Percentiles rank a stretch among this genome's conserved stretches.
phyloP scores from a whole-genome alignment of 1,140 invertebrate genomes.

The Marisa cornuarietis region DNA sequence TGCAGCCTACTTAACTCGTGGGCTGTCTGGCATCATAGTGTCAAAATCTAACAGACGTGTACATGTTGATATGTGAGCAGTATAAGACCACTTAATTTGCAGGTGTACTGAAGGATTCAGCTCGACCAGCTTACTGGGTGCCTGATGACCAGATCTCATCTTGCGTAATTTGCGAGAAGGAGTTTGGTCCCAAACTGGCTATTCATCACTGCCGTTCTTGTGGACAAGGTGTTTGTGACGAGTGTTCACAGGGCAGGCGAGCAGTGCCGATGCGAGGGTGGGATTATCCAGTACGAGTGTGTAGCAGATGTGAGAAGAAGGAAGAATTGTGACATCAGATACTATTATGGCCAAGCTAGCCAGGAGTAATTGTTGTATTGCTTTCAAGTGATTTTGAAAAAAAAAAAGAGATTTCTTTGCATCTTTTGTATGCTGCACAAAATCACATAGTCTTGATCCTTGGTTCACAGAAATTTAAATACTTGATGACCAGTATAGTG shows the following conservation, averaged over 20 bases:
- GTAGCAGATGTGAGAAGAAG: slow-evolving; percentile 63
- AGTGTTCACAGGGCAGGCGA: slow-evolving; percentile 62
- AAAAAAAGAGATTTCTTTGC: too few species aligned
- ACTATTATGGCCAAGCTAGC: not conserved
- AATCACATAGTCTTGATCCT: too few species aligned
- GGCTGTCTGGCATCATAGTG: too few species aligned
- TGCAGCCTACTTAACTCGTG: too few species aligned
- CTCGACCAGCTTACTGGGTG: slow-evolving; percentile 83
- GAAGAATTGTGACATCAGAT: slow-evolving; percentile 40
- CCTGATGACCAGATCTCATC: slow-evolving; percentile 76
- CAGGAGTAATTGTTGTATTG: not conserved
- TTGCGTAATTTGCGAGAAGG: slow-evolving; percentile 75
- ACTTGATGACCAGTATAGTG: too few species aligned
- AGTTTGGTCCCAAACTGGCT: slow-evolving; percentile 70
- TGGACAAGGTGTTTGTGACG: slow-evolving; percentile 68
- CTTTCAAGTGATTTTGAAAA: too few species aligned
- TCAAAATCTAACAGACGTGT: too few species aligned
- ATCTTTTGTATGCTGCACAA: too few species aligned
- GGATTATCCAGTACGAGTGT: slow-evolving; percentile 68
- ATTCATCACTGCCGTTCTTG: slow-evolving; percentile 80
- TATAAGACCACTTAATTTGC: slow-evolving; percentile 11
- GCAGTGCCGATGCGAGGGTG: slow-evolving; percentile 67
- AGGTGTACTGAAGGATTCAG: slow-evolving; percentile 82
- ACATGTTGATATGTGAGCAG: too few species aligned
- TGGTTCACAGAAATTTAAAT: too few species aligned